Evolutionary conservation across 1,140 invertebrate genomes (phyloP).

Genomic region (Plectrocnemia conspersa): DNA sequence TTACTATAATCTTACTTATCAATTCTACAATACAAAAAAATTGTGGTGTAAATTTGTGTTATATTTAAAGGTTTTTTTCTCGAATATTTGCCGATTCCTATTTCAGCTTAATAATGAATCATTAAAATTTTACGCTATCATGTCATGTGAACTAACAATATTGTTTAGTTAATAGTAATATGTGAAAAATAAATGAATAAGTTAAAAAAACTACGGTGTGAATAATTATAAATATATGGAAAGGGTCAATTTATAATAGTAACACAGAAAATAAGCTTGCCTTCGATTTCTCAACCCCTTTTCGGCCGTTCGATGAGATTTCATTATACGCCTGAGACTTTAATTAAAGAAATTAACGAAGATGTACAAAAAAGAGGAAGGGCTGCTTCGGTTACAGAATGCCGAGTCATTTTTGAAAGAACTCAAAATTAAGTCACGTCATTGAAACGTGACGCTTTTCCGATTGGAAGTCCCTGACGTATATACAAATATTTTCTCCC

Average conservation of each 20-base stretch:
- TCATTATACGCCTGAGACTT: constrained; percentile 9
- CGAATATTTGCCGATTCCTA: too few relatives aligned
- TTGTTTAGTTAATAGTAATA: too few relatives aligned
- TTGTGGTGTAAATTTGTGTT: too few relatives aligned
- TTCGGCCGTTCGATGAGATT: constrained; percentile 11
- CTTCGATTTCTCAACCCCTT: constrained; percentile 11
- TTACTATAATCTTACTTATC: too few relatives aligned
- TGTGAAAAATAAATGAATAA: too few relatives aligned
- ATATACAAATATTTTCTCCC: not conserved
- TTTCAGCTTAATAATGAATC: too few relatives aligned
- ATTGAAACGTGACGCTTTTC: not conserved
- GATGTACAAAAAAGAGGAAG: not conserved
- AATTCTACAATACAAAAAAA: too few relatives aligned
- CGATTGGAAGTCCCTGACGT: not conserved
- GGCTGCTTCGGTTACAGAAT: not conserved
- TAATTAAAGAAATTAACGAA: constrained; percentile 19
- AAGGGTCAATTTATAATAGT: not conserved
- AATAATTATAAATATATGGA: too few relatives aligned
- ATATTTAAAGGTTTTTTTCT: too few relatives aligned
- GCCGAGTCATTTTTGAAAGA: constrained; percentile 2
- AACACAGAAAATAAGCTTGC: constrained; percentile 10
- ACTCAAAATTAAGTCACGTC: not conserved
- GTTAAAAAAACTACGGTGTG: too few relatives aligned
- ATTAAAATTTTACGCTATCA: too few relatives aligned
- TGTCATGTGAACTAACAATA: too few relatives aligned